Base-by-base conservation (phyloP, 37 sponge, comb jelly and placozoan species). In the Agelas oroides region DNA sequence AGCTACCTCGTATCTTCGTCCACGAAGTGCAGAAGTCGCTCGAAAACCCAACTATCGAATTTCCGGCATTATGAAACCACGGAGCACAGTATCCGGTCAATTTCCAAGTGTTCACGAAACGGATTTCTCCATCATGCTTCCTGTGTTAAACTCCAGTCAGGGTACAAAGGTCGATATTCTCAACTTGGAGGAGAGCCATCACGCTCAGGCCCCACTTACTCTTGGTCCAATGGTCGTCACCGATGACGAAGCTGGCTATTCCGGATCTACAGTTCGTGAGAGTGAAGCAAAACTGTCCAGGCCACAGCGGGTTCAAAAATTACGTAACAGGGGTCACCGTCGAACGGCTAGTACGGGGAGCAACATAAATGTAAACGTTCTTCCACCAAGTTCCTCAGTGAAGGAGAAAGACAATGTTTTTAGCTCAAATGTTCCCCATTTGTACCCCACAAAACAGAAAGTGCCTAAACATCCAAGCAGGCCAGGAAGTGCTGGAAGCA, bases 281-380 rank as follows among this genome's bases (percentile, higher is more conserved):
- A 8, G 38, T 23, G 82, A 82, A 46, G 59, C 40, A 34, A 33
- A n/a, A 33, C 46, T 61, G 3, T 20, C 21, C 21, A 71, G 71
- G 36, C 81, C 34, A 8, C 82, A 71, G 18, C 71, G 70, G 19
- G 34, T 60, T 28, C 55, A 71, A 31, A 82, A 60, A 41, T 5
- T 71, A 1, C 55, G 39, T 21, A 67, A 33, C 19, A 23, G 65
- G 0, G 52, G 88, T 3, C 88, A 87, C 30, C 64, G 88, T 1
- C 66, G 88, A 16, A 87, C 88, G 0, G 88, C 88, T 13, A 80
- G 81, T 35, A 80, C 82, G 0, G 88, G 88, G n/a, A 74, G 75
- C 24, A 75, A 73, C 65, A 33, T 74, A 37, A 63, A 46, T 8
- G 8, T 46, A 12, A 3, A 46, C 46, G 46, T 46, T 8, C 46